Conservation (phyloP, 2,797 vertebrate species). For the Psittacula derbiana region DNA sequence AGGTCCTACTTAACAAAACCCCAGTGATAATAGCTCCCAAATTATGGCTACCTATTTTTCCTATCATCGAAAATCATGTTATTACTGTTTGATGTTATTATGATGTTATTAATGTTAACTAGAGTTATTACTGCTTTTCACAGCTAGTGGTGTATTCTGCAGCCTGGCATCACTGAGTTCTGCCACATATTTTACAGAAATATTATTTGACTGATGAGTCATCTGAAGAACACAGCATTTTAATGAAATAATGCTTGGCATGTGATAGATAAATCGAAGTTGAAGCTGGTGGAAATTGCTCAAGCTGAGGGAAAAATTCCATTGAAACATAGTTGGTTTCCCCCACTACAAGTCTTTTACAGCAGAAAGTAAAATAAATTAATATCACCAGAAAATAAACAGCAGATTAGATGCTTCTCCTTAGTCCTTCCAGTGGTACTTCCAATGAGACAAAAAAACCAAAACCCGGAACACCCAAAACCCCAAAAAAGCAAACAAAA, state of each 20-base stretch:
- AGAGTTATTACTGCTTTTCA: background rate
- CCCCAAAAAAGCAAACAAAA: no score
- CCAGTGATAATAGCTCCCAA: background rate
- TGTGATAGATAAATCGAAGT: background rate
- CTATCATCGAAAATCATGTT: background rate
- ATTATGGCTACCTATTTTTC: background rate
- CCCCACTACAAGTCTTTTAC: background rate
- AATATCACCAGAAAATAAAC: background rate
- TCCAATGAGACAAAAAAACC: background rate
- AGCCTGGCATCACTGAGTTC: background rate
- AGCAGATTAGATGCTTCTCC: background rate
- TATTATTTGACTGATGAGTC: background rate
- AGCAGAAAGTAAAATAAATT: background rate
- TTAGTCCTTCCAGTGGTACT: background rate
- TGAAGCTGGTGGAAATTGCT: background rate
- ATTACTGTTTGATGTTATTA: no score
- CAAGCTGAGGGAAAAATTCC: background rate
- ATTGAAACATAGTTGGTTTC: background rate
- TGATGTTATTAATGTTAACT: background rate
- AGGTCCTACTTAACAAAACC: background rate
- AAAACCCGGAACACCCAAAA: background rate
- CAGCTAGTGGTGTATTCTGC: background rate
- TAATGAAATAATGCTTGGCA: constrained; percentile 11
- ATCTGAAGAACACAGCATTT: background rate
- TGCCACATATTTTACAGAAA: background rate